These are phyloP conservation scores for Poecilus cupreus DNA, from an alignment of 2,888 invertebrate genomes.

Conservation along the genomic window DNA sequence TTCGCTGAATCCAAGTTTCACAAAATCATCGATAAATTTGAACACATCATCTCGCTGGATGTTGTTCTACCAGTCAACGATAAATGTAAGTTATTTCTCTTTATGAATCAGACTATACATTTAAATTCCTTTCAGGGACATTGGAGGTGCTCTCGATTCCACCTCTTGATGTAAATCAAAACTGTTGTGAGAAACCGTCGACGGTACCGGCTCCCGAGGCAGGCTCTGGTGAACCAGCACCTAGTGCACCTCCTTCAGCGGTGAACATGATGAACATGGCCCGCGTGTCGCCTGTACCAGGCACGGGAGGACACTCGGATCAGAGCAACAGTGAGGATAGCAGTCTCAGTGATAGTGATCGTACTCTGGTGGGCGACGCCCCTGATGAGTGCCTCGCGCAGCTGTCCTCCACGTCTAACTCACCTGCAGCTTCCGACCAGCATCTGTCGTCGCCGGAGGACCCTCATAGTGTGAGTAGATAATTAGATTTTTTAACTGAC, in stretches of 20 bases:
- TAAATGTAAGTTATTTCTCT: slow-evolving; percentile 72
- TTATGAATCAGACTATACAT: too few relatives aligned
- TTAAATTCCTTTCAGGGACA: too few relatives aligned
- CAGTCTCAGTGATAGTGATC: slow-evolving; percentile 84
- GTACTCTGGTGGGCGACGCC: slow-evolving; percentile 78
- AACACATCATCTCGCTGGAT: slow-evolving; percentile 78
- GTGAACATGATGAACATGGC: slow-evolving; percentile 68
- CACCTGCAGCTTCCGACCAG: slow-evolving; percentile 63
- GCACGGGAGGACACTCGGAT: slow-evolving; percentile 71
- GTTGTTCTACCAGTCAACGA: slow-evolving; percentile 79
- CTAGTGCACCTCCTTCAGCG: background rate
- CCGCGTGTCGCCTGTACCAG: slow-evolving; percentile 61
- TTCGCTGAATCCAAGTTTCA: slow-evolving; percentile 74
- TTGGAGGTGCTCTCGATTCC: slow-evolving; percentile 75
- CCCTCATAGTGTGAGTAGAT: slow-evolving; percentile 54
- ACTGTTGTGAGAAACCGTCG: slow-evolving; percentile 61
- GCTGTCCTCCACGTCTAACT: slow-evolving; percentile 68
- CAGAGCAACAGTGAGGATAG: slow-evolving; percentile 86
- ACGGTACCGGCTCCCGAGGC: slow-evolving; percentile 48
- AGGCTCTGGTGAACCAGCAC: slow-evolving; percentile 37
- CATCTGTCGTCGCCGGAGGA: slow-evolving; percentile 66
- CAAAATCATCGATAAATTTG: slow-evolving; percentile 76
- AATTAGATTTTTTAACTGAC: background rate
- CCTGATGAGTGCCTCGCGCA: slow-evolving; percentile 72
- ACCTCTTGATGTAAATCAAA: slow-evolving; percentile 70